A percentile compares a stretch with the other conserved stretches of the same genome.
Conservation (phyloP, 92 coral and sea anemone genomes). For the Muricea muricata region DNA sequence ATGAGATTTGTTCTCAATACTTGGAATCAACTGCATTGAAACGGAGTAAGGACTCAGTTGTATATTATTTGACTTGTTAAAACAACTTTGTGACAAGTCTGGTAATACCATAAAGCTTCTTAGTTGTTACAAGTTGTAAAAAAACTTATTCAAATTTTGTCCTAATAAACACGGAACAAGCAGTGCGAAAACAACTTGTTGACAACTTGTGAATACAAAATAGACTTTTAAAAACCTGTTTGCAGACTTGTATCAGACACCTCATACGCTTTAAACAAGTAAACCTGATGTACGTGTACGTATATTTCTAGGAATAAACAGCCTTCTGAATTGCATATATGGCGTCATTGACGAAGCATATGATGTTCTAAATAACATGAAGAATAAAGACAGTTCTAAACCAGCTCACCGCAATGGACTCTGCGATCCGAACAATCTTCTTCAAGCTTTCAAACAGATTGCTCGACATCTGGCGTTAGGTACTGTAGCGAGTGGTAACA, state of each 20-base stretch:
- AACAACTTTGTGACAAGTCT: no score
- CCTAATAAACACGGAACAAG: no score
- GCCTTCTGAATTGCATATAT: conserved; percentile 64
- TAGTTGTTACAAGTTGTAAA: no score
- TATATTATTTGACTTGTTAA: neutral
- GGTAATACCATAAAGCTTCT: no score
- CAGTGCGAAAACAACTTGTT: no score
- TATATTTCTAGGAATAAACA: conserved; percentile 55
- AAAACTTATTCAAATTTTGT: no score
- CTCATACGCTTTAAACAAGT: no score
- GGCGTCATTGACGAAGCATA: conserved; percentile 50
- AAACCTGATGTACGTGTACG: no score
- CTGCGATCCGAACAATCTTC: conserved; percentile 27
- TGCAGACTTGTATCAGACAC: no score
- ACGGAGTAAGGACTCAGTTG: conserved; percentile 52
- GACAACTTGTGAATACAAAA: no score
- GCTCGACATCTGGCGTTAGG: conserved; percentile 26
- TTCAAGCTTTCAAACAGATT: conserved; percentile 17
- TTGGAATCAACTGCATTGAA: conserved; percentile 84
- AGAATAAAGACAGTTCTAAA: neutral
- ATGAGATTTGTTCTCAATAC: conserved; percentile 65
- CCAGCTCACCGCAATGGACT: conserved; percentile 22
- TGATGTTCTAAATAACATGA: conserved; percentile 10
- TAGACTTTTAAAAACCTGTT: no score
- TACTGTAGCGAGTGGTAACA: neutral